Evolutionary conservation across 2,888 invertebrate species (phyloP).

Genomic region (Phlogophora meticulosa): DNA sequence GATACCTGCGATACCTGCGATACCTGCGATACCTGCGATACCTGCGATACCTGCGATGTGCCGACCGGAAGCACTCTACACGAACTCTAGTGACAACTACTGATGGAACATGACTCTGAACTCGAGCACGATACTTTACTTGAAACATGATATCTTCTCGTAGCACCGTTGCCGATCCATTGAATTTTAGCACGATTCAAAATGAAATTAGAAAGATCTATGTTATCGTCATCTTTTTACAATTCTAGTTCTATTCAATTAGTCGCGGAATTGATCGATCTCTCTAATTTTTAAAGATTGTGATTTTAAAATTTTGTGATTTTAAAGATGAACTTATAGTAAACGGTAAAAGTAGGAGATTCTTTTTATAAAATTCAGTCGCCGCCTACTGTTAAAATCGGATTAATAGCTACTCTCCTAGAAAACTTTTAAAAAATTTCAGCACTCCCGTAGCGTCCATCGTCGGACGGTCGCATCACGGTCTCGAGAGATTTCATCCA

Average conservation of each 20-base stretch:
- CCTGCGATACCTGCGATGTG: conserved; percentile 56
- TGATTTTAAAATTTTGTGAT: conserved; percentile 79
- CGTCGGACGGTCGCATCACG: conserved; percentile 73
- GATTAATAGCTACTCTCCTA: conserved; percentile 86
- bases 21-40: neutral
- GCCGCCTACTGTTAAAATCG: conserved; percentile 88
- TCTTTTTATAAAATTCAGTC: conserved; percentile 90
- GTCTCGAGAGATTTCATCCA: conserved; percentile 72
- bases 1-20: conserved; percentile 9
- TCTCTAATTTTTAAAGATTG: conserved; percentile 75
- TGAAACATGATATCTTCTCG: conserved; percentile 75
- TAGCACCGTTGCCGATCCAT: conserved; percentile 88
- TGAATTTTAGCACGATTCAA: conserved; percentile 78
- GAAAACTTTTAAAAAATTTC: conserved; percentile 87
- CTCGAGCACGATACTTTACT: conserved; percentile 74
- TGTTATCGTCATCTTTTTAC: conserved; percentile 80
- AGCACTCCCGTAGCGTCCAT: conserved; percentile 79
- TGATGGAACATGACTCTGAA: conserved; percentile 76
- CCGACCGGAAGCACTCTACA: conserved; percentile 80
- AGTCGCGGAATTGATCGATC: conserved; percentile 78
- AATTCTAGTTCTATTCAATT: conserved; percentile 82
- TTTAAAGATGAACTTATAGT: conserved; percentile 84
- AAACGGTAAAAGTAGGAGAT: conserved; percentile 85
- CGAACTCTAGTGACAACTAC: conserved; percentile 84
- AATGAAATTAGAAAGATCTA: conserved; percentile 82